These are phyloP conservation scores for Alosa sapidissima DNA, from an alignment of 2,797 vertebrate genomes.

Conservation along the genomic window DNA sequence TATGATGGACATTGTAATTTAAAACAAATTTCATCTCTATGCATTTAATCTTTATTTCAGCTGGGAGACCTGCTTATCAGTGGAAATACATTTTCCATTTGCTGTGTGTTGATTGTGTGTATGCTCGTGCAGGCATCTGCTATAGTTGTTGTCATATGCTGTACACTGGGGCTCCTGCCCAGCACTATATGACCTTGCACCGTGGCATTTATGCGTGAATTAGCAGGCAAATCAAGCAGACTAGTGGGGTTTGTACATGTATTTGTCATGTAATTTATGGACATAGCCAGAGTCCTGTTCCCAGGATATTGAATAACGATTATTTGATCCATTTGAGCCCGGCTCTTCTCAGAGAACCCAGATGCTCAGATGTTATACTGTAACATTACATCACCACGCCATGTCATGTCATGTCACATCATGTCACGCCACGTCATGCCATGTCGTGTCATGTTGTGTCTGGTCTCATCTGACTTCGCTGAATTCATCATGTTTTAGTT, in stretches of 20 bases:
- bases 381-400: not conserved
- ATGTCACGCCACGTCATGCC: not conserved
- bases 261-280: not conserved
- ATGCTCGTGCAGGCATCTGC: conserved; percentile 30
- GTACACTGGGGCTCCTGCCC: conserved; percentile 45
- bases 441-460: not conserved
- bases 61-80: conserved; percentile 44
- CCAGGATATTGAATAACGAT: not conserved
- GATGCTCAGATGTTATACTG: not conserved
- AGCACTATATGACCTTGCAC: conserved; percentile 54
- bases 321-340: not conserved
- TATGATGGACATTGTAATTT: conserved; percentile 46
- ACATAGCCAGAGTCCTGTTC: not conserved
- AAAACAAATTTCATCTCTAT: conserved; percentile 44
- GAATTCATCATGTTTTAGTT: not conserved
- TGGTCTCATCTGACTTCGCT: not conserved
- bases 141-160: conserved; percentile 63
- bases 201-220: conserved; percentile 41
- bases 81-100: conserved; percentile 51
- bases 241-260: not conserved
- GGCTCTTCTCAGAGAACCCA: not conserved
- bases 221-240: conserved; percentile 46
- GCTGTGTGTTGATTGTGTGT: not conserved
- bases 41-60: conserved; percentile 56
- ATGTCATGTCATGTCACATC: not conserved